Evolutionary conservation across 2,113 vertebrate genomes (phyloP), one percentile per base, ranked within the genome.

Genomic region (Antechinus flavipes): DNA sequence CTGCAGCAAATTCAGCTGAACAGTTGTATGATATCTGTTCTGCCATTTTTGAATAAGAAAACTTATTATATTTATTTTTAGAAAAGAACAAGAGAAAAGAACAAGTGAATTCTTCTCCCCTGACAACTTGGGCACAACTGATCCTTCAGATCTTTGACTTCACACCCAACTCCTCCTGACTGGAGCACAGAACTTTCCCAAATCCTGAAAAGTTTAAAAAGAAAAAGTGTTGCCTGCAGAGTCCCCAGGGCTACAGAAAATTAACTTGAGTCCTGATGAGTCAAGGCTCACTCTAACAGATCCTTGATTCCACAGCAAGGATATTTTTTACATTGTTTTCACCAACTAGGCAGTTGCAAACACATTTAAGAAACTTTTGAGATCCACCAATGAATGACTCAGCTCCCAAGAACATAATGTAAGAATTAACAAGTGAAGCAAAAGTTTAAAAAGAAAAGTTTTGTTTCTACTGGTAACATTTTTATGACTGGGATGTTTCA

Each of bases 41-140:
- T 97, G 53, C 95, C 91, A 94, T 96, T 95, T 97, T 93, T 92
- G 89, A 96, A 96, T 95, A 90, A 95, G 93, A 49, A 93, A 97
- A 94, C 90, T 97, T 96, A 96, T 94, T 97, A 90, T 94, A 93
- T 95, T 97, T 97, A 97, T 97, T 98, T 98, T 97, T 96, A 97
- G 89, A 30, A 26, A 90, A 92, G 56, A 96, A 92, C 92, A 92
- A 14, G 9, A 97, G 89, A 30, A 26, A 90, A 92, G 56, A 96
- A 92, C 92, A 92, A 16, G 9, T 97, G 95, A 97, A 89, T 92
- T 94, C 95, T 96, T 94, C 95, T 84, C n/a, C n/a, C n/a, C 61
- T 96, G 95, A 96, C 96, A 97, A 93, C 90, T 95, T 91, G 90
- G 94, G 94, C 94, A 94, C 93, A 96, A 96, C 30, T 68, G 47